Evolutionary conservation across 2,888 invertebrate genomes (phyloP).

Genomic region (Rhingia campestris): DNA sequence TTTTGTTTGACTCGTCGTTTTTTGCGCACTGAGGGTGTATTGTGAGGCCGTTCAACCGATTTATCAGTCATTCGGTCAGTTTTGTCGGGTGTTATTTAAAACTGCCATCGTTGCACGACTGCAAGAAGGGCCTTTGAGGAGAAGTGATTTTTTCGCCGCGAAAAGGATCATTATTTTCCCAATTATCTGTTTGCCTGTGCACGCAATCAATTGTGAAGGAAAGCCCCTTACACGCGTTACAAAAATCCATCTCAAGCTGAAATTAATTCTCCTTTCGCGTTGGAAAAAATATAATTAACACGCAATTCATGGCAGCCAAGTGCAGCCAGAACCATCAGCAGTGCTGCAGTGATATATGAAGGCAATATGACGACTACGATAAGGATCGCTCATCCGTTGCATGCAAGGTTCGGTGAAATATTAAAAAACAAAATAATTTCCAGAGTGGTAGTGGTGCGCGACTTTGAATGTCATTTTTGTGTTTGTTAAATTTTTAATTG

Average conservation of each 20-base stretch:
- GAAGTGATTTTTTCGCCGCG: neutral
- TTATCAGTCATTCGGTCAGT: slow-evolving; percentile 48
- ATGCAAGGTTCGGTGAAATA: slow-evolving; percentile 45
- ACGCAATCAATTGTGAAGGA: slow-evolving; percentile 33
- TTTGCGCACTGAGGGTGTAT: neutral
- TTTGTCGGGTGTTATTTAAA: slow-evolving; percentile 13
- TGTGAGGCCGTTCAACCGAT: slow-evolving; percentile 18
- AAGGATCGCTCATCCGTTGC: slow-evolving; percentile 40
- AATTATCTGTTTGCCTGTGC: neutral
- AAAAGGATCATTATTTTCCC: neutral
- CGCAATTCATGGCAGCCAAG: slow-evolving; percentile 51
- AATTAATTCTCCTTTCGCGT: slow-evolving; percentile 23
- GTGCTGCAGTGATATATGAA: slow-evolving; percentile 16
- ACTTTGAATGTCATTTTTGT: slow-evolving; percentile 36
- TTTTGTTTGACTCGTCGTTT: neutral
- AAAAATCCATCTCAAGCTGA: slow-evolving; percentile 31
- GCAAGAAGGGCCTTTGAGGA: neutral
- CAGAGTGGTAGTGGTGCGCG: neutral
- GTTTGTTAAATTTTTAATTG: slow-evolving; percentile 15
- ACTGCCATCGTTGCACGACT: neutral
- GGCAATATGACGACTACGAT: slow-evolving; percentile 32
- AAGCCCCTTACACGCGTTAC: slow-evolving; percentile 27
- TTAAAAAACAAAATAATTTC: slow-evolving; percentile 3
- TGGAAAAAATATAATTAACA: slow-evolving; percentile 29
- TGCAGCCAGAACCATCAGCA: slow-evolving; percentile 43